Evolutionary conservation across 92 coral and sea anemone genomes (phyloP), one percentile per base, ranked within the genome.

Genomic region (Phymanthus crucifer): DNA sequence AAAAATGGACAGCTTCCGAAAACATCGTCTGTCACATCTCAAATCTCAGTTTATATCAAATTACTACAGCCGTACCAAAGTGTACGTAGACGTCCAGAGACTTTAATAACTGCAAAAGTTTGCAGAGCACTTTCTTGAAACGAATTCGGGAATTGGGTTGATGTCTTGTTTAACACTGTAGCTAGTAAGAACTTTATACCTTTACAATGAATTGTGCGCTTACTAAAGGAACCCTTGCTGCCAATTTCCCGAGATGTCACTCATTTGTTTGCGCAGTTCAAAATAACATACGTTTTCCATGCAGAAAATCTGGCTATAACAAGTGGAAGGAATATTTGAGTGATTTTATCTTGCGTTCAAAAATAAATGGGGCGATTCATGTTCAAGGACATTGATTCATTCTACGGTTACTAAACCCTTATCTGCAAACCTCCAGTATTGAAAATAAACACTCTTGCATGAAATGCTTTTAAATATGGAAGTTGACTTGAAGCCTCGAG

Each of bases 171-270:
- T 43, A 17, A 43, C 48, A 43, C 48, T 43, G 0, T 43, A 11
- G 40, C 48, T 14, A 10, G 16, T 43, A 43, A 5, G 10, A 43
- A 38, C 5, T 5, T 38, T 38, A 17, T 43, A 43, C 48, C 48
- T 21, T 54, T 21, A 10, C 21, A 54, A 54, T 54, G n/a, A n/a
- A n/a, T n/a, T n/a, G n/a, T n/a, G 64, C 4, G 64, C n/a, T 54
- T 54, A 43, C 48, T 7, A 43, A 10, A 9, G 64, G 9, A 54
- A 21, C 24, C 5, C 14, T 54, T 54, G 2, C 8, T 54, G 24
- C 64, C 64, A 14, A 54, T 54, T 54, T 54, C 64, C 64, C n/a
- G 64, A 50, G 57, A 50, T 54, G 27, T 54, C 64, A 54, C 64
- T 11, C n/a, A n/a, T n/a, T 9, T 54, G 24, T 54, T 54, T 54